These are phyloP conservation scores for Hydrocynus forskahlii DNA, from an alignment of 2,797 vertebrate species.

Conservation along the genomic window DNA sequence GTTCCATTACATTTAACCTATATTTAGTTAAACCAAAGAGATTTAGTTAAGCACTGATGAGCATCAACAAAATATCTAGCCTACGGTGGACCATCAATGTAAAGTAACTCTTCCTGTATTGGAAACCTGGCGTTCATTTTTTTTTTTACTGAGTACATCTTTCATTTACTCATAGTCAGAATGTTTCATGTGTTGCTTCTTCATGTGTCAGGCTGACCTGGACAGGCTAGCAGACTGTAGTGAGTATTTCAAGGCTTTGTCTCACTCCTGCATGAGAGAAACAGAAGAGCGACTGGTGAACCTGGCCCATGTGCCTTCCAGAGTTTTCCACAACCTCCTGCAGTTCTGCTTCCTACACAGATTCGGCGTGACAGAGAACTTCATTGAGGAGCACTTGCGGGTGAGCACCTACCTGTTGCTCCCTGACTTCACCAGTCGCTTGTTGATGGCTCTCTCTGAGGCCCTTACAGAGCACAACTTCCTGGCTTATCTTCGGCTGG, in stretches of 20 bases:
- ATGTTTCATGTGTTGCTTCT: not conserved
- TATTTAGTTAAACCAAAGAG: too few relatives aligned
- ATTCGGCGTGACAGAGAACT: constrained; percentile 66
- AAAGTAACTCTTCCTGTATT: not conserved
- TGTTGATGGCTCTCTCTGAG: constrained; percentile 66
- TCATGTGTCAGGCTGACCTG: constrained; percentile 72
- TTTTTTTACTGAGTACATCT: not conserved
- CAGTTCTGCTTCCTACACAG: constrained; percentile 75
- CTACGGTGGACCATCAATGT: too few relatives aligned
- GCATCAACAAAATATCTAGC: too few relatives aligned
- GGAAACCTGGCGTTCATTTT: not conserved
- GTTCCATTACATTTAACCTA: too few relatives aligned
- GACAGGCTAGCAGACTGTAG: constrained; percentile 72
- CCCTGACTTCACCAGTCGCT: constrained; percentile 71
- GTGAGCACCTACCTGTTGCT: constrained; percentile 78
- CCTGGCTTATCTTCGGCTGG: constrained; percentile 72
- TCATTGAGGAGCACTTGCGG: constrained; percentile 71
- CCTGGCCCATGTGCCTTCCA: constrained; percentile 74
- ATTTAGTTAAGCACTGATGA: too few relatives aligned
- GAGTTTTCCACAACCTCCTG: constrained; percentile 73
- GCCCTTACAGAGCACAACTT: constrained; percentile 72
- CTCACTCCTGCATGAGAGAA: constrained; percentile 80
- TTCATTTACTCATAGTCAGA: not conserved
- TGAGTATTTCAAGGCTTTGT: constrained; percentile 78
- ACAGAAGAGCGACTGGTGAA: constrained; percentile 68